phyloP scores from a whole-genome alignment of 2,888 invertebrate genomes.

The Pandemis cinnamomeana region DNA sequence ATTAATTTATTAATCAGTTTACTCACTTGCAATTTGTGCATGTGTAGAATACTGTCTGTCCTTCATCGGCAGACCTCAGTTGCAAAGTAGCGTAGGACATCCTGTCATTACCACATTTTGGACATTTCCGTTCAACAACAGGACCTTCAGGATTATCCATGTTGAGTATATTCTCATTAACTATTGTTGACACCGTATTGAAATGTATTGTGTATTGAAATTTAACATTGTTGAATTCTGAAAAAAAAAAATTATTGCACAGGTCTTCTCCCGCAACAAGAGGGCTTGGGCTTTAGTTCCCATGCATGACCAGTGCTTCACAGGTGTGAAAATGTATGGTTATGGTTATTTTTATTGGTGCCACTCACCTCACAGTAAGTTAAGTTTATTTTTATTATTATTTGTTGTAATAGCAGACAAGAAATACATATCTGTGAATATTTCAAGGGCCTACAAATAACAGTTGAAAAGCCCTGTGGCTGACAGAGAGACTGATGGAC shows the following conservation, averaged over 20 bases:
- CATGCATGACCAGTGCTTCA: too few relatives aligned
- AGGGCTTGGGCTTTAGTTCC: too few relatives aligned
- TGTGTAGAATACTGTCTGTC: conserved; percentile 99
- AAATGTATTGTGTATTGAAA: conserved; percentile 89
- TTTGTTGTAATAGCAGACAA: too few relatives aligned
- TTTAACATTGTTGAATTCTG: conserved; percentile 87
- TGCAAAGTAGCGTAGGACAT: conserved; percentile 99
- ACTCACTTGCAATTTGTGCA: conserved; percentile 96
- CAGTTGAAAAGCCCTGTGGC: too few relatives aligned
- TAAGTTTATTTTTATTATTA: too few relatives aligned
- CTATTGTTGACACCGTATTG: conserved; percentile 81
- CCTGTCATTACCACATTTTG: conserved; percentile 94
- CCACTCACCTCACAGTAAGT: too few relatives aligned
- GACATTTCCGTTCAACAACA: conserved; percentile 91
- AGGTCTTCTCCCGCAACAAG: too few relatives aligned
- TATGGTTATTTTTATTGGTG: too few relatives aligned
- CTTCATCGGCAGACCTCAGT: conserved; percentile 98
- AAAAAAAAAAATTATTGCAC: conserved; percentile 49
- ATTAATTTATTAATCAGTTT: not conserved
- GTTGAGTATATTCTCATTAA: conserved; percentile 64
- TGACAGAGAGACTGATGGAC: too few relatives aligned
- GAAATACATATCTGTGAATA: too few relatives aligned
- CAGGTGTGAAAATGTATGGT: too few relatives aligned
- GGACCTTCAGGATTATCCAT: conserved; percentile 88
- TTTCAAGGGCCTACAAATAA: too few relatives aligned